These are phyloP conservation scores for Cartodere bifasciata DNA, from an alignment of 2,888 invertebrate genomes.

Conservation along the genomic window DNA sequence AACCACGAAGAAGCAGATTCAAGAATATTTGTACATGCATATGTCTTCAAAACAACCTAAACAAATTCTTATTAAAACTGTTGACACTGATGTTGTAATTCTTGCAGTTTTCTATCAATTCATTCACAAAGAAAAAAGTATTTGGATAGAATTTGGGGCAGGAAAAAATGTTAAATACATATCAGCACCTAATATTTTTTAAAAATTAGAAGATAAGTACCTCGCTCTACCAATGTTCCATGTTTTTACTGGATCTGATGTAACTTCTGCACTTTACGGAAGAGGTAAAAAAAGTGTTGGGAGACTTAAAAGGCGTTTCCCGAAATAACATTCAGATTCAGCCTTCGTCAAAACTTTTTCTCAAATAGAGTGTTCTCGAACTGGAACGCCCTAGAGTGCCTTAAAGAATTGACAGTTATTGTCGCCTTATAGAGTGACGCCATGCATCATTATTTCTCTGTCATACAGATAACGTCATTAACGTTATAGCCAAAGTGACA, in stretches of 20 bases:
- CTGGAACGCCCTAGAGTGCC: no score
- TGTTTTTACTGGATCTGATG: background rate
- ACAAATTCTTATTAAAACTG: background rate
- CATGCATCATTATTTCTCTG: no score
- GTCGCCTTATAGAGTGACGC: no score
- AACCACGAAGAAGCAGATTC: slow-evolving; percentile 1
- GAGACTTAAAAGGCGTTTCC: no score
- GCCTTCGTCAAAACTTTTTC: no score
- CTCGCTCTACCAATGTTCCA: background rate
- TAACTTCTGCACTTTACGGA: background rate
- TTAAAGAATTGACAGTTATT: no score
- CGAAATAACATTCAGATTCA: no score
- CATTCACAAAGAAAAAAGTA: background rate
- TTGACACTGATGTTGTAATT: background rate
- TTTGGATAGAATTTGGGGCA: slow-evolving; percentile 1
- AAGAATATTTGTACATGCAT: background rate
- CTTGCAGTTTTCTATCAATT: background rate
- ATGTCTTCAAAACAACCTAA: background rate
- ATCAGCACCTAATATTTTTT: background rate
- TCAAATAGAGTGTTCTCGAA: no score
- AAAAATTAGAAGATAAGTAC: no score
- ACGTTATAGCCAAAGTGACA: no score
- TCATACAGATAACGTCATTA: no score
- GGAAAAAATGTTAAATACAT: background rate
- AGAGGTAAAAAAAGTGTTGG: no score